phyloP scores from a whole-genome alignment of 2,113 vertebrate species.

The Amblyornis subalaris region DNA sequence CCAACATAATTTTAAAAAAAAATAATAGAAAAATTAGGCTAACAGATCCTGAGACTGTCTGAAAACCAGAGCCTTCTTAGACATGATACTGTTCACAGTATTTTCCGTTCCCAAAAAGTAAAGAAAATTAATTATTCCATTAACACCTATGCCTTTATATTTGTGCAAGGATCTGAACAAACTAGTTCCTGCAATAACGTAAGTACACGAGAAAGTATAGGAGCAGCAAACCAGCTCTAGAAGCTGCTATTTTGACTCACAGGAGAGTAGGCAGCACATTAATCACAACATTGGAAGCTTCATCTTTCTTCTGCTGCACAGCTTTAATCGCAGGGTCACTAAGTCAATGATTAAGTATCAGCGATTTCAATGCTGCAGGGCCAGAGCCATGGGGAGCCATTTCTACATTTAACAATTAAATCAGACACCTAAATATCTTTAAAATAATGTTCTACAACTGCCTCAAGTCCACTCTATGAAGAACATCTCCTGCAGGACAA shows the following conservation, averaged over 20 bases:
- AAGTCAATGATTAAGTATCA: not conserved
- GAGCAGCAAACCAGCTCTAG: not conserved
- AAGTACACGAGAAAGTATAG: not conserved
- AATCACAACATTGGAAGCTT: not conserved
- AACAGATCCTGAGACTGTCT: not conserved
- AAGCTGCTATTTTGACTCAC: not conserved
- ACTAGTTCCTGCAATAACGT: not conserved
- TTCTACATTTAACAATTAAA: not conserved
- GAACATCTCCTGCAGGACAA: not conserved
- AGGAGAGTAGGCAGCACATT: not conserved
- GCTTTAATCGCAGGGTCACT: not conserved
- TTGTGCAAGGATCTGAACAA: not conserved
- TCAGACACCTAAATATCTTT: not conserved
- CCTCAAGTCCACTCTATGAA: not conserved
- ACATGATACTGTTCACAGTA: accelerated
- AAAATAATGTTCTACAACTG: not conserved
- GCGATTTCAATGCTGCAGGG: not conserved
- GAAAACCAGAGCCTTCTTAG: not conserved
- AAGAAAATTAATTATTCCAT: not conserved
- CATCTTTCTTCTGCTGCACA: not conserved
- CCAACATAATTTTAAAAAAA: not conserved
- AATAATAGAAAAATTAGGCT: not conserved
- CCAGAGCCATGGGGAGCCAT: not conserved
- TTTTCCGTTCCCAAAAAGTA: not conserved
- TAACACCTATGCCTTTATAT: not conserved